These are phyloP conservation scores for Etheostoma spectabile DNA, from an alignment of 2,113 vertebrate species.

Conservation along the genomic window DNA sequence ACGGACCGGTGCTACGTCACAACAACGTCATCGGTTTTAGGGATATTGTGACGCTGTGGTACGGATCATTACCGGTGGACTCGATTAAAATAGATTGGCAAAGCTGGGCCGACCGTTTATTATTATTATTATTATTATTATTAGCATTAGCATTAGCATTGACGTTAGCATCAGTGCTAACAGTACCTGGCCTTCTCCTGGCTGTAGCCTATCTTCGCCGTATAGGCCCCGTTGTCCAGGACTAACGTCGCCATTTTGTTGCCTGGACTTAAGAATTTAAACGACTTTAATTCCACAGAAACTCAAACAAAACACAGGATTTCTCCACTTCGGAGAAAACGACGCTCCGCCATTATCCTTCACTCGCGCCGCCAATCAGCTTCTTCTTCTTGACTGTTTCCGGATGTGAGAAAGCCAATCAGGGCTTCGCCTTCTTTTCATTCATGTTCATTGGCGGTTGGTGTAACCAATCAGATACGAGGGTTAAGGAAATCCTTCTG, in stretches of 20 bases:
- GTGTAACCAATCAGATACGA: slow-evolving; percentile 42
- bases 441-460: background rate
- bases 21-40: background rate
- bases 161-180: slow-evolving; percentile 3
- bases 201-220: slow-evolving; percentile 95
- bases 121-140: background rate
- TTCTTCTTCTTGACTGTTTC: fast-evolving
- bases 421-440: background rate
- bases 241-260: slow-evolving; percentile 91
- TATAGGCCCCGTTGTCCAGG: slow-evolving; percentile 95
- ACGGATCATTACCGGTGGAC: background rate
- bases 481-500: background rate
- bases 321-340: fast-evolving
- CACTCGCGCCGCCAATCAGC: background rate
- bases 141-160: background rate
- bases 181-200: slow-evolving; percentile 90
- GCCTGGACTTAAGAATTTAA: fast-evolving
- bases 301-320: background rate
- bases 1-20: background rate
- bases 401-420: slow-evolving; percentile 13
- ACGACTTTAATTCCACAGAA: background rate
- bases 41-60: background rate
- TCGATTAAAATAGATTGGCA: background rate
- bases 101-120: background rate
- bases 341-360: background rate